Evolutionary conservation across 2,113 vertebrate genomes (phyloP), one percentile per base, ranked within the genome.

Genomic region (Monarcha castaneiventris): DNA sequence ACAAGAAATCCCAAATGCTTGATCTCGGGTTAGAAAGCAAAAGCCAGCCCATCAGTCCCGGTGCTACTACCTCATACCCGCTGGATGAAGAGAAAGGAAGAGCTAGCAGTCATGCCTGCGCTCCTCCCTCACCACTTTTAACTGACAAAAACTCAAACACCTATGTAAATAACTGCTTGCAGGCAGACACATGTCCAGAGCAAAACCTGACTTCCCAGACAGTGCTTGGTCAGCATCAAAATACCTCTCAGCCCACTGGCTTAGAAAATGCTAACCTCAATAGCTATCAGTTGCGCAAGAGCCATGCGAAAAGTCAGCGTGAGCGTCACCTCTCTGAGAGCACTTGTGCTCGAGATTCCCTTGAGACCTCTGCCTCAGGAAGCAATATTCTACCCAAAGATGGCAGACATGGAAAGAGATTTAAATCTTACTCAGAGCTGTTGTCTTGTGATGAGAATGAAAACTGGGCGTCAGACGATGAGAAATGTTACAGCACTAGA

Each of bases 301-400:
- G 94, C 49, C 90, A 14, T 16, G 55, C 32, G 48, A 66, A 93
- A 89, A 95, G 85, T 27, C 94, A 94, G 33, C 97, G 96, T 19
- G 98, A 97, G 72, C 97, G 97, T 79, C 97, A 97, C 83, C 98
- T 98, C 89, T 98, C 98, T 55, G 98, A 98, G 90, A 76, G 88
- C 30, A 84, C 96, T 12, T 97, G 90, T 76, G n/a, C 92, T 66
- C 96, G 7, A 55, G 90, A 94, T 30, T 63, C 86, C 51, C 76
- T 49, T 4, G 85, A 95, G 62, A 86, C 5, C 16, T 85, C 93
- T 82, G 74, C 90, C 81, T 92, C 73, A 0, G 89, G 84, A 44
- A 89, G 89, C 72, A 95, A 74, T 63, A 29, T 96, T 58, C 75
- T 91, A 13, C 67, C 84, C 43, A 48, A 43, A 48, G 52, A 58